phyloP scores from a whole-genome alignment of 2,113 vertebrate species.

The Aptenodytes forsteri region DNA sequence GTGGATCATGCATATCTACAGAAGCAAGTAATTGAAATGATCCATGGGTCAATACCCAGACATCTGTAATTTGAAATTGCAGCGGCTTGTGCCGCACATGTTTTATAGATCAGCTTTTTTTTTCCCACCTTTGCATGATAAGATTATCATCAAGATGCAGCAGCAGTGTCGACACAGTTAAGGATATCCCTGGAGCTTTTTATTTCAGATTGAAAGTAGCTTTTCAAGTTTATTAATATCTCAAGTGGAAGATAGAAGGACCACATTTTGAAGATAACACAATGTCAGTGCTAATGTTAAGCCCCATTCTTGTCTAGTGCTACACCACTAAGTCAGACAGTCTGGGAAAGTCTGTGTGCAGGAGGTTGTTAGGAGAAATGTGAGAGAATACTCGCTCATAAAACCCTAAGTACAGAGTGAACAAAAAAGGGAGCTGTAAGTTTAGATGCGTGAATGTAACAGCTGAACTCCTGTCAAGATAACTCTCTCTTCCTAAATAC shows the following conservation, averaged over 20 bases:
- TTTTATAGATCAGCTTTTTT: slow-evolving; percentile 33
- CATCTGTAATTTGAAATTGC: slow-evolving; percentile 25
- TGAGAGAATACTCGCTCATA: neutral
- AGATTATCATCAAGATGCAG: slow-evolving; percentile 59
- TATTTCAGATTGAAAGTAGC: slow-evolving; percentile 22
- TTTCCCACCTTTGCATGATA: slow-evolving; percentile 24
- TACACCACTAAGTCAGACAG: neutral
- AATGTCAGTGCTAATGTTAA: slow-evolving; percentile 41
- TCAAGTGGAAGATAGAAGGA: slow-evolving; percentile 44
- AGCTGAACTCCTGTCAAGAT: neutral
- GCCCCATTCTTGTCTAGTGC: slow-evolving; percentile 16
- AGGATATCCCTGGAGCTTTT: slow-evolving; percentile 40
- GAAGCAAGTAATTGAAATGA: slow-evolving; percentile 52
- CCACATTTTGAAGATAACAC: slow-evolving; percentile 45
- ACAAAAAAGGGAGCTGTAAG: neutral
- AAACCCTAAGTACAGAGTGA: neutral
- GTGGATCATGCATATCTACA: slow-evolving; percentile 37
- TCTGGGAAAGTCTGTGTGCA: neutral
- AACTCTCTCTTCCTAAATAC: neutral
- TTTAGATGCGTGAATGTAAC: neutral
- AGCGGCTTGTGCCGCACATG: neutral
- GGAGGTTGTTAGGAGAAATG: slow-evolving; percentile 9
- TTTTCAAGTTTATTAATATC: slow-evolving; percentile 57
- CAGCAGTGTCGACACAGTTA: neutral
- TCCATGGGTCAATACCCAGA: slow-evolving; percentile 41